Evolutionary conservation across 2,113 vertebrate species (phyloP).

Genomic region (Gymnarchus niloticus): DNA sequence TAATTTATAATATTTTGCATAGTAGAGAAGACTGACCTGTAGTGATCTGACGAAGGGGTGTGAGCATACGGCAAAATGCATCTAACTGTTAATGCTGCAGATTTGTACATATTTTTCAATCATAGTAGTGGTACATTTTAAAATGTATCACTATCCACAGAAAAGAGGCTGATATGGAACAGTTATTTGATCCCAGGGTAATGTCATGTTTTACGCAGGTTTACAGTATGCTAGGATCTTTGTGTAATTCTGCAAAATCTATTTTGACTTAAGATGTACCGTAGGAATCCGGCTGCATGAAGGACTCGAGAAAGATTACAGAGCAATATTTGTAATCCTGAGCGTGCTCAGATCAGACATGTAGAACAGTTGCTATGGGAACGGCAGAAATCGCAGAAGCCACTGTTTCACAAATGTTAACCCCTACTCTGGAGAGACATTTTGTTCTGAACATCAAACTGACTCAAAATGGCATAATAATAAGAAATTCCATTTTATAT

Average conservation of each 20-base stretch:
- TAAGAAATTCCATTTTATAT: not conserved
- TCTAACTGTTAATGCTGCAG: too few species aligned
- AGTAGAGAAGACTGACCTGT: not conserved
- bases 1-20: not conserved
- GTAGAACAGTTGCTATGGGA: constrained; percentile 34
- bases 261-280: constrained; percentile 8
- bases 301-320: constrained; percentile 18
- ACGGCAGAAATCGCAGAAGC: constrained; percentile 28
- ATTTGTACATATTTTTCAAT: not conserved
- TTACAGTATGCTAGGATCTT: not conserved
- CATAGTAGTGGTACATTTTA: not conserved
- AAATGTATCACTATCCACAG: not conserved
- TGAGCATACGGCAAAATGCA: not conserved
- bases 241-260: constrained; percentile 19
- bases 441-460: constrained; percentile 2
- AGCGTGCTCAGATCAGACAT: constrained; percentile 24
- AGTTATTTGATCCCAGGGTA: not conserved
- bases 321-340: constrained; percentile 24
- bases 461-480: not conserved
- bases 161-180: not conserved
- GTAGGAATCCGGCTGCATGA: not conserved
- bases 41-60: not conserved
- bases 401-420: constrained; percentile 27
- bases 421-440: constrained; percentile 11
- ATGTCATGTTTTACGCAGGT: constrained; percentile 4